Evolutionary conservation across 2,797 vertebrate genomes (phyloP), one percentile per base, ranked within the genome.

Genomic region (Rhadinocentrus ornatus): DNA sequence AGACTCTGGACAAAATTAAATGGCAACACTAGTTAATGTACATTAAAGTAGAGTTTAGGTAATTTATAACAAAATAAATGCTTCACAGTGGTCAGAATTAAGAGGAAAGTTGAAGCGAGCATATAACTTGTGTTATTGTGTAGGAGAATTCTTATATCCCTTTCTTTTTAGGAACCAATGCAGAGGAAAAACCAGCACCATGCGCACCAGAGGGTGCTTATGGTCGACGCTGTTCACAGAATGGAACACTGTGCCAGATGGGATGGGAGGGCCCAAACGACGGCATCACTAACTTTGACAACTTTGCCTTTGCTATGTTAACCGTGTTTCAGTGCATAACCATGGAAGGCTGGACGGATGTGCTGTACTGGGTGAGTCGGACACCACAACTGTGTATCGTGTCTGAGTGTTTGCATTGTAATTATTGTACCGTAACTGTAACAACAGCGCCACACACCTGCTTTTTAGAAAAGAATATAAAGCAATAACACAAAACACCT

Each of bases 291-390:
- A 99, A 99, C 93, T 99, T 99, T 10, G 98, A 99, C 95, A 99
- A 99, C 80, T 99, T 99, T 71, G 97, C 97, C 75, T 99, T 99
- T 71, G 98, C 97, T 88, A 99, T 99, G 97, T 88, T 99, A 82
- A 99, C 97, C 0, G 97, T 99, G 85, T 99, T 99, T 89, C 97
- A 99, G 90, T 99, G 97, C 91, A 99, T 99, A 92, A 99, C 97
- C n/a, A 99, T 99, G 97, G 97, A 99, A 85, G 97, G 97, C 83
- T 99, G 97, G 97, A 98, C 97, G 0, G 97, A 99, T 0, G 97
- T 98, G 20, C 92, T 99, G 0, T 99, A 99, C 93, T 99, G 97
- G 97, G 98, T 99, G 93, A 94, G 94, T 87, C 93, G 88, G 85
- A 65, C 70, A 71, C 92, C 88, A 78, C 48, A 87, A 77, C 69